Evolutionary conservation across 2,888 invertebrate species (phyloP), one percentile per base, ranked within the genome.

Genomic region (Drosophila testacea): DNA sequence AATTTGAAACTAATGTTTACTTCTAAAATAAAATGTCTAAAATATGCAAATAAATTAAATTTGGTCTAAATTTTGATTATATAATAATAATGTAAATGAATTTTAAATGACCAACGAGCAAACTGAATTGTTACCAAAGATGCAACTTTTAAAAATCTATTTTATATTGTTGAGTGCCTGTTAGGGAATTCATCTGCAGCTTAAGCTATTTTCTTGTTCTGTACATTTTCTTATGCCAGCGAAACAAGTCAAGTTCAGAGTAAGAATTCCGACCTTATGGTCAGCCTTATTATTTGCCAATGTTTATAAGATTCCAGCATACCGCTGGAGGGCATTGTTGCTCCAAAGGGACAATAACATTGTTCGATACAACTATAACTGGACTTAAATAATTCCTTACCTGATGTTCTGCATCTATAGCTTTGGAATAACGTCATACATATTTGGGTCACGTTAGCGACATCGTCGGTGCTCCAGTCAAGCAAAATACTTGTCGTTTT

Each of bases 171-270:
- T 56, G 7, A 0, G 44, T 5, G 42, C 48, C 13, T 27, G 30
- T 1, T 77, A 77, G 77, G 9, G 34, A 22, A 30, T 76, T 0
- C 5, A 52, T 10, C 7, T 77, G 39, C 5, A 36, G 1, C 39
- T 57, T 1, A n/a, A 36, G 1, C 1, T 63, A 11, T 0, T 9
- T 6, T 0, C 46, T 3, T 10, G 32, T 3, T 4, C 0, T 9
- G 27, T 7, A 1, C 34, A 16, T 0, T 22, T 22, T 4, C 4
- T 11, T 11, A 22, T 10, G 11, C 4, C 10, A 32, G 48, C 34
- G 11, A 44, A 7, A 1, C 5, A 11, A 0, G 7, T 9, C 1
- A 10, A 41, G 2, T 28, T 56, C 32, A 13, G 2, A 0, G 7
- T 75, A 3, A 0, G 10, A 6, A 9, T 62, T 1, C 3, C 3